A percentile compares a stretch with the other conserved stretches of the same genome.
These are phyloP conservation scores for Onychostruthus taczanowskii DNA, from an alignment of 2,113 vertebrate genomes.

Conservation along the genomic window DNA sequence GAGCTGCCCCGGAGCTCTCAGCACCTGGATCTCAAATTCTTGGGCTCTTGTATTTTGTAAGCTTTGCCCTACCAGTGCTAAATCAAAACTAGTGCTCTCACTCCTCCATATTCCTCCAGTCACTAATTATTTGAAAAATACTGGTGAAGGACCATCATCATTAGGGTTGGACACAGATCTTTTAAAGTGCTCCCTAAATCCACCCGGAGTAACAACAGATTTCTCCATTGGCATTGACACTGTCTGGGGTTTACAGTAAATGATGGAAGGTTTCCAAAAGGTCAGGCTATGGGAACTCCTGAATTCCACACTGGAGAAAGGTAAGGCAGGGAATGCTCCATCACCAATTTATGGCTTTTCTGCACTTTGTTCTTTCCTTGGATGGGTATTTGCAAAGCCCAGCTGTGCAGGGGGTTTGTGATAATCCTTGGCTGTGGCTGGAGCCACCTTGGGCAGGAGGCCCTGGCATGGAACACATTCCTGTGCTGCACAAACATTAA, in stretches of 20 bases:
- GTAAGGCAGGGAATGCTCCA: neutral
- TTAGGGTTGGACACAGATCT: neutral
- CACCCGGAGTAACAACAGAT: neutral
- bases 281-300: neutral
- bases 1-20: neutral
- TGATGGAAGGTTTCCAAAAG: neutral
- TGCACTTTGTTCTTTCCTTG: neutral
- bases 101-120: neutral
- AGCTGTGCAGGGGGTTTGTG: neutral
- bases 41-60: neutral
- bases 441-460: neutral
- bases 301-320: neutral
- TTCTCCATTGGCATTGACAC: neutral
- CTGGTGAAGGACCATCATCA: neutral
- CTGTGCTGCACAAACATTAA: accelerated
- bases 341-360: neutral
- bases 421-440: neutral
- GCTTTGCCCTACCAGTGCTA: neutral
- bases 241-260: neutral
- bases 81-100: neutral
- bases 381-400: neutral
- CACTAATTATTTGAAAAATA: neutral
- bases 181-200: neutral
- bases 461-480: accelerated
- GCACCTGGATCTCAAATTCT: neutral